Percentiles rank a stretch among this genome's conserved stretches.
Conservation (phyloP, 2,888 invertebrate genomes). For the Melikaiella ostensackeni region DNA sequence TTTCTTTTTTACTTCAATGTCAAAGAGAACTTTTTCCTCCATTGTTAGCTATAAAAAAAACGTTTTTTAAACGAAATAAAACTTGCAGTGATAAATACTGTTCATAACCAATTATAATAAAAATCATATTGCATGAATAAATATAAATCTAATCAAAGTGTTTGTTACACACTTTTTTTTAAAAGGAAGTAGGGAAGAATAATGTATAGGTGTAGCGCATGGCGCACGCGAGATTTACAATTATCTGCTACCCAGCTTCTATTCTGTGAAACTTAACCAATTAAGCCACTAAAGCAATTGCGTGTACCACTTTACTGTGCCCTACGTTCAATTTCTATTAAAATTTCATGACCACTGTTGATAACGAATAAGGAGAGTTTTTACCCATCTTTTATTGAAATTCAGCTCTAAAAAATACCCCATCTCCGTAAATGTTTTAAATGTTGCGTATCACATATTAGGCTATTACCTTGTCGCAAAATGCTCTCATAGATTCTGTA, state of each 20-base stretch:
- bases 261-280: background rate
- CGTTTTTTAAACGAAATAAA: background rate
- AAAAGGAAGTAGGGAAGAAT: background rate
- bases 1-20: background rate
- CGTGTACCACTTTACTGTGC: background rate
- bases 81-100: background rate
- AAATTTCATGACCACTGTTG: background rate
- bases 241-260: background rate
- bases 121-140: background rate
- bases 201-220: background rate
- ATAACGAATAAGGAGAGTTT: background rate
- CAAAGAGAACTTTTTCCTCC: background rate
- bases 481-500: slow-evolving; percentile 90
- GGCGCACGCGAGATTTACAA: background rate
- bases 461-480: slow-evolving; percentile 83
- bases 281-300: background rate
- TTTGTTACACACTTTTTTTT: background rate
- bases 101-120: background rate
- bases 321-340: slow-evolving; percentile 1
- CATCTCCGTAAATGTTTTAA: slow-evolving; percentile 2
- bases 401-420: slow-evolving; percentile 7
- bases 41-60: background rate
- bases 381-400: background rate
- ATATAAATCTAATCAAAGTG: slow-evolving; percentile 1
- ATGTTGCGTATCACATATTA: background rate